Percentiles rank a stretch among this genome's conserved stretches.
phyloP scores from a whole-genome alignment of 2,888 invertebrate genomes.

The Macrostomum cliftonense region DNA sequence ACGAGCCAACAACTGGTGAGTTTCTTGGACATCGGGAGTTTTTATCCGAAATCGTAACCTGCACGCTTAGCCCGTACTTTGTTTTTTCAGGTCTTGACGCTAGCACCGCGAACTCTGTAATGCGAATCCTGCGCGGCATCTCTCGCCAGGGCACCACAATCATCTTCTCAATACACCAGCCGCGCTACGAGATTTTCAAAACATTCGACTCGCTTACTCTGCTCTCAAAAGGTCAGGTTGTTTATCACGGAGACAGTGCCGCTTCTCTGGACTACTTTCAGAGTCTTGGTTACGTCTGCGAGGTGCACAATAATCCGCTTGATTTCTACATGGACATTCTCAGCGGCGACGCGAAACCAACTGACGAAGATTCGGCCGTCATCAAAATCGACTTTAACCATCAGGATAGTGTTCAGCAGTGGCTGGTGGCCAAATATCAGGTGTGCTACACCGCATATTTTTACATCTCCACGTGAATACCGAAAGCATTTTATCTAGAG shows the following conservation, averaged over 20 bases:
- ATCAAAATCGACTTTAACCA: too few species aligned
- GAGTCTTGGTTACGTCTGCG: constrained; percentile 26
- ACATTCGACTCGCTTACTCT: constrained; percentile 31
- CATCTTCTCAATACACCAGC: constrained; percentile 37
- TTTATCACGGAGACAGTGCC: constrained; percentile 27
- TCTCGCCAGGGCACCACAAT: constrained; percentile 29
- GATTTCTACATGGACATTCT: constrained; percentile 34
- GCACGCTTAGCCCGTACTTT: too few species aligned
- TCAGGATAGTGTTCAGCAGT: too few species aligned
- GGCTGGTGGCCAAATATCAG: too few species aligned
- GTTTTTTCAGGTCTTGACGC: constrained; percentile 30
- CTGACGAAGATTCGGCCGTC: too few species aligned
- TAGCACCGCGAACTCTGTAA: constrained; percentile 34
- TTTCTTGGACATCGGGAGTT: too few species aligned
- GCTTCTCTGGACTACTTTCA: constrained; percentile 15
- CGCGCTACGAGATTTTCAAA: constrained; percentile 34
- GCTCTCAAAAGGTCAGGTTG: constrained; percentile 24
- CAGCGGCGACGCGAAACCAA: constrained; percentile 5
- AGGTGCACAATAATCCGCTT: constrained; percentile 34
- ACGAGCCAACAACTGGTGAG: constrained; percentile 32
- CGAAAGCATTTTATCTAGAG: too few species aligned
- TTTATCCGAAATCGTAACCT: too few species aligned
- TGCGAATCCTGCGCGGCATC: constrained; percentile 28
- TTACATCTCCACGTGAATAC: too few species aligned
- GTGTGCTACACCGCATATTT: too few species aligned